Percentiles rank a stretch among this genome's conserved stretches.
Evolutionary conservation across 2,888 invertebrate genomes (phyloP).

Genomic region (Dasysyrphus tricinctus): DNA sequence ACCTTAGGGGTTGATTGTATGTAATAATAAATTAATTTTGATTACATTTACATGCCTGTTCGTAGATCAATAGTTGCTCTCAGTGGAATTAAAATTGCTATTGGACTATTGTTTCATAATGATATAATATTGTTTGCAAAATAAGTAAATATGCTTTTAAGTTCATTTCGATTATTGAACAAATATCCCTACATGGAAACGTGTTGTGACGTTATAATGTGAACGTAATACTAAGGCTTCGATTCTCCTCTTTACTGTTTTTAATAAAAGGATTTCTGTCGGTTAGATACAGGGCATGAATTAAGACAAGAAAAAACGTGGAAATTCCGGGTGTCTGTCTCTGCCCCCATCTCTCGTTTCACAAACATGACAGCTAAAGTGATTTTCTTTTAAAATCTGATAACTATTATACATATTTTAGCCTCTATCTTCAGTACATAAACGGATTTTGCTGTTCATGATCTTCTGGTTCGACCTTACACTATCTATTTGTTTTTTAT

Average conservation of each 20-base stretch:
- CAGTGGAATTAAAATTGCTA: constrained; percentile 46
- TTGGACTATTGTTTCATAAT: constrained; percentile 48
- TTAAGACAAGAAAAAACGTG: background rate
- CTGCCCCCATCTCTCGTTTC: too few species aligned
- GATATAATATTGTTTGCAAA: constrained; percentile 50
- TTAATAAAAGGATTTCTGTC: background rate
- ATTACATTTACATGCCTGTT: constrained; percentile 63
- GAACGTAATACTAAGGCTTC: background rate
- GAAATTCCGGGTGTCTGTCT: too few species aligned
- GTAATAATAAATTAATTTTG: constrained; percentile 63
- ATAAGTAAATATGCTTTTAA: constrained; percentile 37
- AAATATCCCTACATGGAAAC: background rate
- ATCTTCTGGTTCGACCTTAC: too few species aligned
- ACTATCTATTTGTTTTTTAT: too few species aligned
- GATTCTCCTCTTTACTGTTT: background rate
- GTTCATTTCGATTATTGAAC: constrained; percentile 23
- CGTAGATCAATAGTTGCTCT: constrained; percentile 45
- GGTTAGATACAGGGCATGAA: background rate
- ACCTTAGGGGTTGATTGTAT: constrained; percentile 40
- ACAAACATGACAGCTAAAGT: too few species aligned
- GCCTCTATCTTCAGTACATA: too few species aligned
- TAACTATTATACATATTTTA: too few species aligned
- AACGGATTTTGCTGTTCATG: too few species aligned
- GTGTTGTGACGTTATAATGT: background rate
- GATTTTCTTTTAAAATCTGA: too few species aligned